A percentile compares a stretch with the other conserved stretches of the same genome.
Conservation (phyloP, 1,140 invertebrate species). For the Hylyphantes graminicola region DNA sequence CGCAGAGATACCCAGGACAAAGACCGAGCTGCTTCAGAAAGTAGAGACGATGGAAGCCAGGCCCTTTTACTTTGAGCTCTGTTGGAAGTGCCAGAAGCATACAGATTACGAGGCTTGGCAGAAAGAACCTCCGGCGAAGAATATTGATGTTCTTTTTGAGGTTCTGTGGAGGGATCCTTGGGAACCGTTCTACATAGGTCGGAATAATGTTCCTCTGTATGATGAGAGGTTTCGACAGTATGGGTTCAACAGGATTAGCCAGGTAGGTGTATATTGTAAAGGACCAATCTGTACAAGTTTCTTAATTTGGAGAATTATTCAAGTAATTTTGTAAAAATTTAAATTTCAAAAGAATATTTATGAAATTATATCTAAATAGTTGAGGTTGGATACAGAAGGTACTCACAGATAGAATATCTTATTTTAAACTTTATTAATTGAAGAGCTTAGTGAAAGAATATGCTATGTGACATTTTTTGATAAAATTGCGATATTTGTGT, state of each 20-base stretch:
- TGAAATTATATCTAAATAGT: no score
- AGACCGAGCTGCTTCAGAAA: constrained; percentile 69
- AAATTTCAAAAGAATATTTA: no score
- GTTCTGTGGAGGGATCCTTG: constrained; percentile 72
- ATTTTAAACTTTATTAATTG: no score
- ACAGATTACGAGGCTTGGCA: constrained; percentile 75
- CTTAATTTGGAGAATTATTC: no score
- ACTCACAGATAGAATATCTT: no score
- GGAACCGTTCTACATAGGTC: constrained; percentile 75
- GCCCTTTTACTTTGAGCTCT: constrained; percentile 74
- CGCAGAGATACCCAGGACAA: constrained; percentile 67
- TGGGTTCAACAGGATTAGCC: constrained; percentile 76
- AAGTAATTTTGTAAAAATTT: no score
- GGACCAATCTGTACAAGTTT: no score
- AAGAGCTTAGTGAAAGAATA: no score
- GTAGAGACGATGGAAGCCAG: constrained; percentile 67
- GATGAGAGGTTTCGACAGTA: constrained; percentile 76
- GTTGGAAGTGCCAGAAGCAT: constrained; percentile 73
- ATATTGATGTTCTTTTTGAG: constrained; percentile 66
- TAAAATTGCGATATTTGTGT: no score
- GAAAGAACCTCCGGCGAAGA: constrained; percentile 64
- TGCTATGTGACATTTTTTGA: no score
- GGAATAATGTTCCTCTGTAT: constrained; percentile 72
- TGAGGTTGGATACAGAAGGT: no score
- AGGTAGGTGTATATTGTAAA: constrained; percentile 67